A percentile compares a stretch with the other conserved stretches of the same genome.
Conservation (phyloP, 2,888 invertebrate species). For the Omphaloscelis lunosa region DNA sequence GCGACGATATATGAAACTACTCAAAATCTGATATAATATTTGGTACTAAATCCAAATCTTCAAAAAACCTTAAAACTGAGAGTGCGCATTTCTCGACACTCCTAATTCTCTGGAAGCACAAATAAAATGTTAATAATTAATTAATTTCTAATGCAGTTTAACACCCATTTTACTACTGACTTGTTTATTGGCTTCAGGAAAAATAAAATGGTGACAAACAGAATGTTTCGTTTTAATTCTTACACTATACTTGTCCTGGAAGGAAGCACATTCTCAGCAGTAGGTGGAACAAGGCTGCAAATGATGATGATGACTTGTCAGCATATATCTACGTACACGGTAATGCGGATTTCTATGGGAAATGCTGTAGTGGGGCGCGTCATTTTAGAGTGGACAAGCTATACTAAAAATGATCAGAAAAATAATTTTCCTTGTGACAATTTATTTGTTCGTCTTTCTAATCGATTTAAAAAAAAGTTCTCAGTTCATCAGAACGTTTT, state of each 20-base stretch:
- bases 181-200: background rate
- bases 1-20: background rate
- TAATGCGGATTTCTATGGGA: too few relatives aligned
- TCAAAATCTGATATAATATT: background rate
- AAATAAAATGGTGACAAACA: background rate
- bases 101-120: background rate
- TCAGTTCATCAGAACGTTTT: too few relatives aligned
- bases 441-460: background rate
- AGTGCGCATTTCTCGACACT: background rate
- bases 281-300: background rate
- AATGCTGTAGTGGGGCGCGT: too few relatives aligned
- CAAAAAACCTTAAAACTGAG: background rate
- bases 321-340: too few relatives aligned
- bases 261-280: background rate
- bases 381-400: too few relatives aligned
- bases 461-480: too few relatives aligned
- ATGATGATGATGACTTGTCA: background rate
- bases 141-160: background rate
- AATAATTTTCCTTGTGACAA: background rate
- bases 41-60: background rate
- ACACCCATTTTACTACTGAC: too few relatives aligned
- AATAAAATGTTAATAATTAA: background rate
- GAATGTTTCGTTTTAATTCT: background rate
- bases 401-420: background rate
- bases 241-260: background rate